A percentile compares a stretch with the other conserved stretches of the same genome.
Conservation (phyloP, 2,888 invertebrate genomes). For the Anoncus sp. region DNA sequence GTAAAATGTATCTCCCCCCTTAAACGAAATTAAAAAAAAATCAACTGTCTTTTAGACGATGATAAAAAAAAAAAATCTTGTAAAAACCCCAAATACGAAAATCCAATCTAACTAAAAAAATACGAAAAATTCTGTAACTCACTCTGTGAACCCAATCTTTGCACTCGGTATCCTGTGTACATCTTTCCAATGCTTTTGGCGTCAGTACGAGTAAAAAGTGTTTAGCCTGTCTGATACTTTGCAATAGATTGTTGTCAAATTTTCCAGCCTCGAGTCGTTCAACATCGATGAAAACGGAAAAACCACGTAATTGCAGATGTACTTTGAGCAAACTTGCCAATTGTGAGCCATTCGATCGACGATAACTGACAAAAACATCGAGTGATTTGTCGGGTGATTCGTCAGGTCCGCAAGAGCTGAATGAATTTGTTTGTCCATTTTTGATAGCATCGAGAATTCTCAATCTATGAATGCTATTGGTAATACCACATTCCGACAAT, state of each 20-base stretch:
- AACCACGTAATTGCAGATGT: conserved; percentile 97
- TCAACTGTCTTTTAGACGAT: too few relatives aligned
- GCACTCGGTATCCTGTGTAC: conserved; percentile 95
- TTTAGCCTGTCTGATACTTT: conserved; percentile 98
- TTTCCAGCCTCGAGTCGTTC: conserved; percentile 99
- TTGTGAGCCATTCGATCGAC: conserved; percentile 98
- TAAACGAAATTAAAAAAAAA: too few relatives aligned
- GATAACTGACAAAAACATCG: conserved; percentile 99
- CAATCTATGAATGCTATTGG: conserved; percentile 97
- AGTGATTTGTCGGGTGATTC: conserved; percentile 94
- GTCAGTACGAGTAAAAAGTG: conserved; percentile 98
- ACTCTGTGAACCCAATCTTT: conserved; percentile 99
- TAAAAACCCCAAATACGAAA: too few relatives aligned
- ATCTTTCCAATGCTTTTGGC: conserved; percentile 97
- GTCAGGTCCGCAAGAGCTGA: conserved; percentile 80
- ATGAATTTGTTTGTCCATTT: conserved; percentile 81
- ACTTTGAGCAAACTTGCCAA: conserved; percentile 98
- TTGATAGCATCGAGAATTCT: conserved; percentile 95
- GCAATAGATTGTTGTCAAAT: conserved; percentile 98
- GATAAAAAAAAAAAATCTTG: conserved; percentile 16
- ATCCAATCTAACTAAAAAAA: too few relatives aligned
- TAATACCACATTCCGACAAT: conserved; percentile 94
- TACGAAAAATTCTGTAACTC: conserved; percentile 79
- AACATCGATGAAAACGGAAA: conserved; percentile 99
- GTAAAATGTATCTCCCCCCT: too few relatives aligned